Base-by-base conservation (phyloP, 2,888 invertebrate genomes). In the Ormyrus pomaceus region DNA sequence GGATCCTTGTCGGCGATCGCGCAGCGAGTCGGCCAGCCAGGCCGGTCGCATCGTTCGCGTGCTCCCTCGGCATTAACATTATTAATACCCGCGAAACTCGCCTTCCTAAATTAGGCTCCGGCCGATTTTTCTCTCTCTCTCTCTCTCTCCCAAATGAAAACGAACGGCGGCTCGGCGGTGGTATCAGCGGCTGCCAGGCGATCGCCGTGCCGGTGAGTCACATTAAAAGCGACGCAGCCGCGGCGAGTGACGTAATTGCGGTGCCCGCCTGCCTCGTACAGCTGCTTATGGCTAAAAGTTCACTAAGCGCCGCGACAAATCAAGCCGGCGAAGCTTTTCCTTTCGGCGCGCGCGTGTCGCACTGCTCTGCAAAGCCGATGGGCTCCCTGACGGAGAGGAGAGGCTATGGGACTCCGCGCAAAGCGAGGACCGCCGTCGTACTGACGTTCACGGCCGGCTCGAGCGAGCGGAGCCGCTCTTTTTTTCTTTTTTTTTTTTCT, bases 281-380 rank as follows among this genome's bases (percentile, higher is more conserved):
- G 82, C 72, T 80, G 59, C 65, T 86, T 88, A 87, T 86, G 88
- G 88, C 85, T 85, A 88, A 88, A 87, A 86, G 79, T 82, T 84
- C 56, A 72, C 74, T 50, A 45, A 76, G 71, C 50, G 6, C n/a
- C 65, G 45, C 71, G 61, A 74, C 73, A 77, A 77, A 64, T 77
- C 53, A 72, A 72, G 3, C 34, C 34, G 34, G 34, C n/a, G 45
- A 19, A 48, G 46, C 53, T 58, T 72, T 62, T 4, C 6, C 56
- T 19, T 34, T 34, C 34, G 4, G 4, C 2, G 34, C 34, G 4
- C 2, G 34, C 34, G 6, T 51, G 53, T 66, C 19, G 13, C 13
- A 66, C 53, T 66, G 19, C 53, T 66, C 53, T 66, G 19, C 65
- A 11, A 58, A 6, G 10, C 46, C 50, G 46, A 53, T 71, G n/a